Evolutionary conservation across 2,113 vertebrate species (phyloP), one percentile per base, ranked within the genome.

Genomic region (Cnemophilus loriae): DNA sequence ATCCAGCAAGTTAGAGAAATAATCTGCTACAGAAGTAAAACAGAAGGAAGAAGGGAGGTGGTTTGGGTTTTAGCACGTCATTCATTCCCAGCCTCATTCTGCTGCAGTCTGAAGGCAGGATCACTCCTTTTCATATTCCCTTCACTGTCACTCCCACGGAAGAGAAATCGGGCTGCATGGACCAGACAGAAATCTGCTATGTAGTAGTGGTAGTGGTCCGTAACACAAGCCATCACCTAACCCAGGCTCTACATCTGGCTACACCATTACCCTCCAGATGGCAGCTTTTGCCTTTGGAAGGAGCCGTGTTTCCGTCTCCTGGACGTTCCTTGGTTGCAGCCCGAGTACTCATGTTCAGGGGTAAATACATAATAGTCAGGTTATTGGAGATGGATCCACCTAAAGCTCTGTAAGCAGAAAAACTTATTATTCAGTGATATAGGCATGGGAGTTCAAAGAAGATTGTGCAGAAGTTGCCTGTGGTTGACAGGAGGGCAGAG

Each of bases 181-280:
- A 67, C 20, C 52, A 53, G 69, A 11, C 7, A 14, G 27, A 61
- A 67, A 50, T 71, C 47, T 74, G 23, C 28, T 61, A 8, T n/a
- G 4, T 37, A 4, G 27, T 39, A 47, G 87, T 6, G 28, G 3
- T 3, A 27, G n/a, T 16, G 16, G 33, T 61, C n/a, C 0, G 0
- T 75, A 75, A 39, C 39, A 44, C 7, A 1, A 9, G 4, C 41
- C 37, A 16, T 69, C 49, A 21, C 18, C 47, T 59, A 30, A 57
- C 44, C 39, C 41, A 53, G 50, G 5, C 32, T 33, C 47, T 78
- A 10, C 9, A 2, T 41, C 74, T 90, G 22, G 32, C 52, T 77
- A 9, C 23, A 30, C 37, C 39, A 6, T 63, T 52, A 24, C 20
- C 5, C 9, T 17, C 6, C 44, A 37, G 39, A 11, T 6, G 2